These are phyloP conservation scores for Melieria omissa DNA, from an alignment of 2,888 invertebrate genomes.

Conservation along the genomic window DNA sequence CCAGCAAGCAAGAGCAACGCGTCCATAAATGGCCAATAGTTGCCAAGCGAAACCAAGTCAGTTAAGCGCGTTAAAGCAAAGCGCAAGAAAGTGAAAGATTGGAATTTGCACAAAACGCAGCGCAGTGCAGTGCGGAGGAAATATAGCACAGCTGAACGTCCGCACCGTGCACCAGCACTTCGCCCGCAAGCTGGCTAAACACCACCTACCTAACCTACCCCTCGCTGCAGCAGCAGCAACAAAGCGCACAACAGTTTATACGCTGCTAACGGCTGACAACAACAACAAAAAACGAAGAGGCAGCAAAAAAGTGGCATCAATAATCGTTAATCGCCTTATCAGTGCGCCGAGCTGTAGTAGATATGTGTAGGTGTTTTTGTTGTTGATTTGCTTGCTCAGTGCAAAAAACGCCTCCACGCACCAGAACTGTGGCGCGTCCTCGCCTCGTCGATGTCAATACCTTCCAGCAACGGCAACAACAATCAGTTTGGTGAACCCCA, in stretches of 20 bases:
- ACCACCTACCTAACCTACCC: slow-evolving; percentile 35
- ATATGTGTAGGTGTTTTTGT: no score
- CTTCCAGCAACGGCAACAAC: no score
- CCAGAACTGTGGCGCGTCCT: no score
- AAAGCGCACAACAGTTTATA: no score
- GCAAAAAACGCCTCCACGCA: neutral
- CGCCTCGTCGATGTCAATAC: no score
- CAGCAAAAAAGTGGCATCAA: neutral
- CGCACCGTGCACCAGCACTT: no score
- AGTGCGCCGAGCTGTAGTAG: neutral
- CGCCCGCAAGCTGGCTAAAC: neutral
- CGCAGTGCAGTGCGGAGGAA: neutral
- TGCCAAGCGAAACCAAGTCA: neutral
- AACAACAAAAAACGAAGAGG: slow-evolving; percentile 5
- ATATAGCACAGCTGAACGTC: no score
- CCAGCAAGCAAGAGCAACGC: no score
- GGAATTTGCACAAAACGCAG: neutral
- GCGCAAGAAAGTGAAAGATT: neutral
- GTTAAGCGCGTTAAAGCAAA: neutral
- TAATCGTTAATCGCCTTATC: slow-evolving; percentile 20
- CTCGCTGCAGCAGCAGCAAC: slow-evolving; percentile 24
- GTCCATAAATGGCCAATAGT: no score
- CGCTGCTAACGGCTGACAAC: neutral
- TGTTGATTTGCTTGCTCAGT: neutral
- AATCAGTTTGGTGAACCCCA: neutral